Evolutionary conservation across 2,797 vertebrate genomes (phyloP), one percentile per base, ranked within the genome.

Genomic region (Masticophis lateralis): DNA sequence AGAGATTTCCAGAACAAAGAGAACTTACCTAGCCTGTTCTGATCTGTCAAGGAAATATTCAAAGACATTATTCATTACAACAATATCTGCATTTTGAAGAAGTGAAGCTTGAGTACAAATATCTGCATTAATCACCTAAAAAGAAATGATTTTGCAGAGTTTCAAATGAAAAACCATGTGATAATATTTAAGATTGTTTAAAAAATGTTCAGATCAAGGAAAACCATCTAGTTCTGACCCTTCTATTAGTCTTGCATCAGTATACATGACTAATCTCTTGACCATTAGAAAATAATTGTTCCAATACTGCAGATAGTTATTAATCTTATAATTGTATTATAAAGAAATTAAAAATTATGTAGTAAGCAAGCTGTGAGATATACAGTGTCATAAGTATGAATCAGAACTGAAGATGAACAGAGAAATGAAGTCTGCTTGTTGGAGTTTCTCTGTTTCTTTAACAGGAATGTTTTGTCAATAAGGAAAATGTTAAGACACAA

Each of bases 51-150:
- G 98, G 96, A 99, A 99, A 96, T 98, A 99, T 97, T 99, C 98
- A 57, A 99, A 99, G 91, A 99, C 99, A 90, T 99, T 99, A 98
- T 99, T 99, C 98, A 99, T 98, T 95, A 99, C 96, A 95, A 99
- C 95, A 95, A 99, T 98, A 93, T 99, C 98, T 60, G 98, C 96
- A 74, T 97, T 97, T 95, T 98, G 98, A 95, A 99, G 98, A 95
- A 99, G 98, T 56, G 94, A 95, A 37, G 97, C 95, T 93, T 99
- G 98, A 79, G 98, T 98, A 96, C 98, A 97, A 92, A 99, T 97
- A 91, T 99, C 98, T 95, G 98, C 97, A 18, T 99, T 98, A 95
- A 99, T 93, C 86, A 99, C 98, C 99, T 99, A 96, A 92, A 96
- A 93, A 32, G 93, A 95, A 95, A 93, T 61, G 95, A 91, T 94